A percentile compares a stretch with the other conserved stretches of the same genome.
phyloP scores from a whole-genome alignment of 1,140 invertebrate genomes.

The Mya arenaria region DNA sequence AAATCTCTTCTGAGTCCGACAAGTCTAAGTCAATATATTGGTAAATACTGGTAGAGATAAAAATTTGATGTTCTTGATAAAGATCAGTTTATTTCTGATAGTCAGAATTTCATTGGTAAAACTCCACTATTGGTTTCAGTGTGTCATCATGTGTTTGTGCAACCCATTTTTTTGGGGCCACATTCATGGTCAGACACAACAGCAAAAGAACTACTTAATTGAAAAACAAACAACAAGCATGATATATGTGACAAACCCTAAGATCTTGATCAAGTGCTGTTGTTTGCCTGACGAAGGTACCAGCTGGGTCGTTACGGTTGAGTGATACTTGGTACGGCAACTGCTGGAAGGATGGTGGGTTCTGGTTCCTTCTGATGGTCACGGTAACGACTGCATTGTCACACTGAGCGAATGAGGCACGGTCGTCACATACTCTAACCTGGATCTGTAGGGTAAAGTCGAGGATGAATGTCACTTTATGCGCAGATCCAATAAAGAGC shows the following conservation, averaged over 20 bases:
- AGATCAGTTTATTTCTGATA: too few relatives aligned
- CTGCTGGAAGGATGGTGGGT: slow-evolving; percentile 13
- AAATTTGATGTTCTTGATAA: too few relatives aligned
- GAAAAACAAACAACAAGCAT: neutral
- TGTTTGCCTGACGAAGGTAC: slow-evolving; percentile 31
- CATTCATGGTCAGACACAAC: too few relatives aligned
- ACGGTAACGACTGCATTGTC: slow-evolving; percentile 29
- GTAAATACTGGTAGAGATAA: too few relatives aligned
- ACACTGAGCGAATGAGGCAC: slow-evolving; percentile 16
- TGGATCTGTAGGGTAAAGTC: neutral
- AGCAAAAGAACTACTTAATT: too few relatives aligned
- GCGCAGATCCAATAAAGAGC: too few relatives aligned
- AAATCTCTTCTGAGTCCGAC: too few relatives aligned
- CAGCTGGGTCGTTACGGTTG: neutral
- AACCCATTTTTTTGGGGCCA: too few relatives aligned
- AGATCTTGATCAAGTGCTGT: slow-evolving; percentile 13
- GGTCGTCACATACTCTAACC: slow-evolving; percentile 40
- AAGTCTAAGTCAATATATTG: too few relatives aligned
- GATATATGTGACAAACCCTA: slow-evolving; percentile 10
- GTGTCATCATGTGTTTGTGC: too few relatives aligned
- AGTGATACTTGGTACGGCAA: neutral
- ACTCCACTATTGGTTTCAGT: too few relatives aligned
- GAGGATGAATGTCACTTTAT: neutral
- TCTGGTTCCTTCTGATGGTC: slow-evolving; percentile 2
- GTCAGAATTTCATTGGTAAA: too few relatives aligned